A percentile compares a stretch with the other conserved stretches of the same genome.
Evolutionary conservation across 2,113 vertebrate genomes (phyloP).

Genomic region (Hippoglossus stenolepis): DNA sequence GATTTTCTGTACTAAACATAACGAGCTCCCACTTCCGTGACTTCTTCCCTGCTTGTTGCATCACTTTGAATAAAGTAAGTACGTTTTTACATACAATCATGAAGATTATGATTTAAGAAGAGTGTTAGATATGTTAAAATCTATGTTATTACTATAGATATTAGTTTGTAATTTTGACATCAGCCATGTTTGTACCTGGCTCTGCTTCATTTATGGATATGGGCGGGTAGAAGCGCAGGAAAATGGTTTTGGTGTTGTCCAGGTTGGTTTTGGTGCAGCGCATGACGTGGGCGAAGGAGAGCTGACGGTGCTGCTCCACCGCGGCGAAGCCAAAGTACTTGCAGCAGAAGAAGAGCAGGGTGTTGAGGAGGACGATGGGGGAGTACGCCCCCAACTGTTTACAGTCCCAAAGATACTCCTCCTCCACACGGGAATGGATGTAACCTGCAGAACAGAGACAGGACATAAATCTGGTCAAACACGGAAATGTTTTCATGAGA

Average conservation of each 20-base stretch:
- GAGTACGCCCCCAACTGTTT: constrained; percentile 98
- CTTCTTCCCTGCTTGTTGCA: too few species aligned
- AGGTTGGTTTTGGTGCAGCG: constrained; percentile 89
- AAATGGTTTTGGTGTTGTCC: constrained; percentile 90
- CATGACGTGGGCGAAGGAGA: constrained; percentile 96
- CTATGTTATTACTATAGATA: background rate
- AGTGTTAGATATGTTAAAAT: background rate
- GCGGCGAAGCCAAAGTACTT: constrained; percentile 95
- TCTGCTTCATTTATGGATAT: constrained; percentile 75
- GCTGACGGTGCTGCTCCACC: constrained; percentile 91
- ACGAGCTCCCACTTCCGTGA: too few species aligned
- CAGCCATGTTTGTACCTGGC: constrained; percentile 26
- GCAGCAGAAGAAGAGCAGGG: constrained; percentile 97
- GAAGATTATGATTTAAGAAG: too few species aligned
- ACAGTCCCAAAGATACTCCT: constrained; percentile 96
- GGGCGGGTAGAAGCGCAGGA: constrained; percentile 94
- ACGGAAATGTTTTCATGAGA: background rate
- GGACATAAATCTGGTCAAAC: background rate
- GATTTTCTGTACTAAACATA: too few species aligned
- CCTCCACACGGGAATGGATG: constrained; percentile 94
- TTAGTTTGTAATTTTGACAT: too few species aligned
- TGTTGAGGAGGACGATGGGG: constrained; percentile 97
- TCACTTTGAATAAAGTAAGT: too few species aligned
- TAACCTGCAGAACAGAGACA: constrained; percentile 81
- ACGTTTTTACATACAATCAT: too few species aligned